Evolutionary conservation across 2,797 vertebrate species (phyloP), one percentile per base, ranked within the genome.

Genomic region (Enoplosus armatus): DNA sequence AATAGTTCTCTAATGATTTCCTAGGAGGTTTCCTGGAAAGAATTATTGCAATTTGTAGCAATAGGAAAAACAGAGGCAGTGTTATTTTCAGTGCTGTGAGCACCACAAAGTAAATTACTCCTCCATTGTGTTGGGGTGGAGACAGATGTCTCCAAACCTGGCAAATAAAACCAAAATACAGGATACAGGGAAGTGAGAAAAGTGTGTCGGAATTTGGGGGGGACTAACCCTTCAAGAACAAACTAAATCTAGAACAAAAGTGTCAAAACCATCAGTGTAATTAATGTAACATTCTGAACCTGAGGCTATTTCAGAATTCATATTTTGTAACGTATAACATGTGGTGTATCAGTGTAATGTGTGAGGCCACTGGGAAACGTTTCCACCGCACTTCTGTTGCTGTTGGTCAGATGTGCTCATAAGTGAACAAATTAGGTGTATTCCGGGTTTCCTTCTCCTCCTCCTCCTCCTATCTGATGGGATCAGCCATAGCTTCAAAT

Each of bases 331-430:
- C 47, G 26, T 14, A 63, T 47, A 47, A 61, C 47, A 31, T 14
- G 15, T 29, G 63, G 31, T 16, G 35, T 27, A 20, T 48, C 33
- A 39, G 59, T 31, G 24, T 45, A n/a, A 39, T 50, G 54, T 27
- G 66, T 41, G 45, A 14, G n/a, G 37, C 51, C 22, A n/a, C 29
- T 48, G 35, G 51, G 6, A 41, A 43, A 43, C 24, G 0, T 50
- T 48, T 74, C 26, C 15, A 35, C 20, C 5, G 14, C 35, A 43
- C 20, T 33, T 67, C 29, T 61, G 16, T 55, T 55, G n/a, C 41
- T 37, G 72, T 69, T 60, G 27, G 47, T 55, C 41, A 77, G 51
- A 53, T 60, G 20, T 73, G 63, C 47, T 73, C 48, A 73, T 60
- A 20, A 35, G 47, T 35, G 64, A 72, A 43, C 10, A 61, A 67